A percentile compares a stretch with the other conserved stretches of the same genome.
Conservation (phyloP, 2,888 invertebrate species). For the Kuschelorhynchus macadamiae region DNA sequence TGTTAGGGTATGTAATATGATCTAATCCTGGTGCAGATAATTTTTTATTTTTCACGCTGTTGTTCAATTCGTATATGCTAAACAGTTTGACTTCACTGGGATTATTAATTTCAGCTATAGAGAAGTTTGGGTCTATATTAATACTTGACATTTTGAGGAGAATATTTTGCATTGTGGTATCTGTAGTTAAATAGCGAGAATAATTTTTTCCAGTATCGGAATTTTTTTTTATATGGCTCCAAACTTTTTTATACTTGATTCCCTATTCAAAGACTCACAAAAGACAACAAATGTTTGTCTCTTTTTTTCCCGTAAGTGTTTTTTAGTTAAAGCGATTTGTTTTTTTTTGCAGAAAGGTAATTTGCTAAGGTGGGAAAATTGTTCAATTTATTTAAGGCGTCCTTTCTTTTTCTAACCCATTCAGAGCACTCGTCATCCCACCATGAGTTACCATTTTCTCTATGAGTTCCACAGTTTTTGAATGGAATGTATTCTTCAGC, state of each 20-base stretch:
- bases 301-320: not conserved
- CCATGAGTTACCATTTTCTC: not conserved
- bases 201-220: not conserved
- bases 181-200: not conserved
- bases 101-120: not conserved
- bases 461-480: not conserved
- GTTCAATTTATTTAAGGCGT: not conserved
- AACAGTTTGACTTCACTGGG: not conserved
- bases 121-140: conserved; percentile 1
- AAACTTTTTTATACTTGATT: conserved; percentile 1
- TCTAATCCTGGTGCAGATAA: conserved; percentile 3
- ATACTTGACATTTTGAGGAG: not conserved
- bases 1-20: not conserved
- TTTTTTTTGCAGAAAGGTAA: not conserved
- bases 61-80: not conserved
- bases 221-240: not conserved
- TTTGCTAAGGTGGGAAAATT: not conserved
- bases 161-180: not conserved
- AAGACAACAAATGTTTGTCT: not conserved
- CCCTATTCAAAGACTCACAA: not conserved
- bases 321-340: not conserved
- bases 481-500: not conserved
- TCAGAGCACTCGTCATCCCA: conserved; percentile 11
- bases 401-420: not conserved
- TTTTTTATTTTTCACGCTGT: not conserved